Conservation (phyloP, 2,113 vertebrate species). For the Aramus guarauna region DNA sequence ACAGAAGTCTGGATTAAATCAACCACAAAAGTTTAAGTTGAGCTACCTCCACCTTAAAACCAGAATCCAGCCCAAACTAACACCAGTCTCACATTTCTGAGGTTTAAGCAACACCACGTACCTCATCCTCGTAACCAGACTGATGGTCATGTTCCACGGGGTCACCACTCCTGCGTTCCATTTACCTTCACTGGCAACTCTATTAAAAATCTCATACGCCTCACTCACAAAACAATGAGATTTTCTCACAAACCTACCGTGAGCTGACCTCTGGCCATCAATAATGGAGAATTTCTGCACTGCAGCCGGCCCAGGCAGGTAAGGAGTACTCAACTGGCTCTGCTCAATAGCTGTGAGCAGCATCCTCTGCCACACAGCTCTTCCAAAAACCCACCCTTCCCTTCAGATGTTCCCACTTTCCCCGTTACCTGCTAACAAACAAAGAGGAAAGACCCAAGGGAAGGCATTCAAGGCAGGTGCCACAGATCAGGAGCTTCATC, state of each 20-base stretch:
- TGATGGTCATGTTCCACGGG: background rate
- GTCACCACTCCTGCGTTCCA: background rate
- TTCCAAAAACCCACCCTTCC: background rate
- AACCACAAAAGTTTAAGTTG: accelerated
- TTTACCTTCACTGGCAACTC: background rate
- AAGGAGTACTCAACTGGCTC: background rate
- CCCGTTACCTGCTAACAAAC: accelerated
- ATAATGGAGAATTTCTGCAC: background rate
- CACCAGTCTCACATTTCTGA: background rate
- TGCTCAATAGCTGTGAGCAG: background rate
- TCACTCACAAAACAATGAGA: background rate
- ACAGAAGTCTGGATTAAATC: background rate
- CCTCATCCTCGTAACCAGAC: background rate
- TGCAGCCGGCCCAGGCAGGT: background rate
- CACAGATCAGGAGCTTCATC: background rate
- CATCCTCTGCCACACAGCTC: background rate
- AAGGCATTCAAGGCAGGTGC: background rate
- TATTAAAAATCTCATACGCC: background rate
- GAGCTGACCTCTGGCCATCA: background rate
- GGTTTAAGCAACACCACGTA: background rate
- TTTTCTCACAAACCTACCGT: background rate
- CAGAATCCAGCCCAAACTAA: background rate
- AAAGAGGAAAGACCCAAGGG: background rate
- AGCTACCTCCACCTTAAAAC: background rate
- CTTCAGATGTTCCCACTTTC: background rate